Evolutionary conservation across 2,797 vertebrate genomes (phyloP).

Genomic region (Mormyrus proboscirostris): DNA sequence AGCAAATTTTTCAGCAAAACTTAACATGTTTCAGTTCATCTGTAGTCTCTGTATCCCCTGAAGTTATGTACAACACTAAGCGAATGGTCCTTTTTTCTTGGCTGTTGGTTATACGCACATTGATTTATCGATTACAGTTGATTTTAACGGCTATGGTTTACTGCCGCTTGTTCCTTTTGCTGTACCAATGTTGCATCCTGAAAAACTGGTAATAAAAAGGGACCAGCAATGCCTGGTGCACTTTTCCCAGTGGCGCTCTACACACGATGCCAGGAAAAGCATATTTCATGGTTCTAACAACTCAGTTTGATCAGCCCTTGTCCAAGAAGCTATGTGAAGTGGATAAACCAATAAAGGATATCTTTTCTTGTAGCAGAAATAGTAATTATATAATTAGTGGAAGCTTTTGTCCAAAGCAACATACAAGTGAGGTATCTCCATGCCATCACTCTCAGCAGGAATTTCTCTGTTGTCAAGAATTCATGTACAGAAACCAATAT

Average conservation of each 20-base stretch:
- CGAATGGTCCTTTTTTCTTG: neutral
- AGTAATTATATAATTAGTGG: neutral
- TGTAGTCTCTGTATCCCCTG: neutral
- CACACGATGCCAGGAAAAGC: neutral
- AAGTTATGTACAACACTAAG: neutral
- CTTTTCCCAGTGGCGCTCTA: neutral
- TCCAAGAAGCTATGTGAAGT: neutral
- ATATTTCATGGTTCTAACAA: neutral
- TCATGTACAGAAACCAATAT: neutral
- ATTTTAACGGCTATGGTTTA: neutral
- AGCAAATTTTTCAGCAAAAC: neutral
- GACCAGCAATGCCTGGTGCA: neutral
- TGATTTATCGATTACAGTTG: conserved; percentile 5
- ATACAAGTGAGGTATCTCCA: neutral
- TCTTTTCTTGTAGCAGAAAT: neutral
- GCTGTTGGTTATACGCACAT: neutral
- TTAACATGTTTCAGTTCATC: neutral
- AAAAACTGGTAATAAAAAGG: conserved; percentile 9
- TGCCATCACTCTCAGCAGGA: neutral
- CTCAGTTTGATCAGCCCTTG: neutral
- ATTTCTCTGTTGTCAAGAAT: neutral
- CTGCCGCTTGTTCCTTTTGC: neutral
- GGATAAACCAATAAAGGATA: neutral
- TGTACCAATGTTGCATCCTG: neutral
- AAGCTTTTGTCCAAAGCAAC: neutral